Evolutionary conservation across 2,113 vertebrate species (phyloP).

Genomic region (Arothron firmamentum): DNA sequence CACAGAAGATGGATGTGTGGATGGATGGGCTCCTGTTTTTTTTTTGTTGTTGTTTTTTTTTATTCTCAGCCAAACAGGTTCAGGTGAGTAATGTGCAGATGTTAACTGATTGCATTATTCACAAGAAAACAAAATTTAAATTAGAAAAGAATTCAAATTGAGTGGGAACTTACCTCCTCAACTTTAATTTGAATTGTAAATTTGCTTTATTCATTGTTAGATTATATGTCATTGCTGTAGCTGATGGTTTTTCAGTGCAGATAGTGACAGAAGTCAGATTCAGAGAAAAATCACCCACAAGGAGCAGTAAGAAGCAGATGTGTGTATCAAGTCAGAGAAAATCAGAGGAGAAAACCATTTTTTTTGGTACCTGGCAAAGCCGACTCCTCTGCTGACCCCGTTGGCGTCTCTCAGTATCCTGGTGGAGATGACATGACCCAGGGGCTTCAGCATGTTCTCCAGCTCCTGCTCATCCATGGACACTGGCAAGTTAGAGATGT

Average conservation of each 20-base stretch:
- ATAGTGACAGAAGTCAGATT: no score
- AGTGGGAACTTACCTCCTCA: not conserved
- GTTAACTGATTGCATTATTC: not conserved
- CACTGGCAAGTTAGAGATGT: slow-evolving; percentile 95
- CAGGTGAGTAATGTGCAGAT: not conserved
- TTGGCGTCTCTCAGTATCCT: slow-evolving; percentile 95
- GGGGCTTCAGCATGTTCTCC: slow-evolving; percentile 96
- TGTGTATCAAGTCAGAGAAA: no score
- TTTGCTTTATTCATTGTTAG: not conserved
- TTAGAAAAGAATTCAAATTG: not conserved
- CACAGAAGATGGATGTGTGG: no score
- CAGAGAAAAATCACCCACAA: no score
- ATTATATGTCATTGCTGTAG: not conserved
- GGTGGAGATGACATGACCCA: slow-evolving; percentile 96
- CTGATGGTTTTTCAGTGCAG: not conserved
- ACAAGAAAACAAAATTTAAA: not conserved
- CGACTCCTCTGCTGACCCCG: slow-evolving; percentile 94
- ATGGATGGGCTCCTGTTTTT: no score
- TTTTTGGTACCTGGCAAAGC: slow-evolving; percentile 86
- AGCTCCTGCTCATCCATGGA: slow-evolving; percentile 98
- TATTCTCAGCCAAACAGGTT: not conserved
- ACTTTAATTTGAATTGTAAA: not conserved
- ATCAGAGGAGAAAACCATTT: no score
- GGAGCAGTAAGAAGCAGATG: not conserved
- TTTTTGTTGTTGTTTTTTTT: no score